phyloP scores from a whole-genome alignment of 2,797 vertebrate genomes.

The Lepilemur septentrionalis region DNA sequence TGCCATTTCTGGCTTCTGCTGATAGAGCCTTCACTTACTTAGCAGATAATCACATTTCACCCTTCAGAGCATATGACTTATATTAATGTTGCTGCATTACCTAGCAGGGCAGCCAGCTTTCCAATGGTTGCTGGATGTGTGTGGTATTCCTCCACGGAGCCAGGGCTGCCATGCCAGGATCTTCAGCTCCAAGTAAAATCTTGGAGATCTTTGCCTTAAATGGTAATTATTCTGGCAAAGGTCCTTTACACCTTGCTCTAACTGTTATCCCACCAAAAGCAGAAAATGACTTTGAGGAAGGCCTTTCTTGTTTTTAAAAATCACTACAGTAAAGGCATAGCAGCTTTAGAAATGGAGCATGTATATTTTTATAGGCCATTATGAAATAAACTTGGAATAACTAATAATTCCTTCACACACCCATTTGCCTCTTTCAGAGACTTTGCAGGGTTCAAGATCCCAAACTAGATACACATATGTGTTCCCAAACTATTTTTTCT shows the following conservation, averaged over 20 bases:
- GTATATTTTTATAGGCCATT: slow-evolving; percentile 62
- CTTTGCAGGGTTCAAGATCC: slow-evolving; percentile 53
- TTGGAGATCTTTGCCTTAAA: slow-evolving; percentile 39
- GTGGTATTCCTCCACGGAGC: not conserved
- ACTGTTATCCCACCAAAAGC: slow-evolving; percentile 50
- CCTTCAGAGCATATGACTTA: not conserved
- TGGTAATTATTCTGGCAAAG: slow-evolving; percentile 58
- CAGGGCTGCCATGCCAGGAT: not conserved
- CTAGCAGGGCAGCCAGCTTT: not conserved
- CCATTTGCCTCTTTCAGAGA: not conserved
- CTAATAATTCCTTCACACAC: slow-evolving; percentile 13
- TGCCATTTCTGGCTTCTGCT: not conserved
- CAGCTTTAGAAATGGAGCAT: slow-evolving; percentile 61
- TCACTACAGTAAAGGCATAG: slow-evolving; percentile 34
- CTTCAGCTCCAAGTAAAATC: slow-evolving; percentile 30
- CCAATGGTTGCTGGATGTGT: not conserved
- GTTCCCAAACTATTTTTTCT: slow-evolving; percentile 42
- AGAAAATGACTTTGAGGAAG: slow-evolving; percentile 72
- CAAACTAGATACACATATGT: slow-evolving; percentile 11
- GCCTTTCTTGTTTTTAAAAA: slow-evolving; percentile 71
- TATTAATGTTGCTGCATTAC: not conserved
- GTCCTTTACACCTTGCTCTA: slow-evolving; percentile 13
- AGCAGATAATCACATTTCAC: slow-evolving; percentile 49
- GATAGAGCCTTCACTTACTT: not conserved
- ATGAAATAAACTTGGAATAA: slow-evolving; percentile 59